Conservation (phyloP, 2,888 invertebrate genomes). For the Carterocephalus palaemon region DNA sequence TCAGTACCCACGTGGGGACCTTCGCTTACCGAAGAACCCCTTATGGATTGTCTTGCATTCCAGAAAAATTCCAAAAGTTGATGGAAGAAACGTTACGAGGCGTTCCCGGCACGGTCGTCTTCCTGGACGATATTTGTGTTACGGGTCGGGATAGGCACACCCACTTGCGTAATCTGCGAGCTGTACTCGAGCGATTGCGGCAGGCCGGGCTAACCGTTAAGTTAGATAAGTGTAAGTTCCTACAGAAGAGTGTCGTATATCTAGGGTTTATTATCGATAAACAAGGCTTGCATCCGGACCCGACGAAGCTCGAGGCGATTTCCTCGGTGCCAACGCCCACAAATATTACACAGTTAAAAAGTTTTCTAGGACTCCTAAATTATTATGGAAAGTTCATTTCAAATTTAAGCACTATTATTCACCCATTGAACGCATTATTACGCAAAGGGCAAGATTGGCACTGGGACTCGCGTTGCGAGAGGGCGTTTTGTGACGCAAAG, state of each 20-base stretch:
- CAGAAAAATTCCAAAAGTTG: conserved; percentile 26
- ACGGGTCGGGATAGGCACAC: conserved; percentile 22
- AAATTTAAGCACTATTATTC: conserved; percentile 25
- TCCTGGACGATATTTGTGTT: conserved; percentile 30
- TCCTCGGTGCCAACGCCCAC: conserved; percentile 22
- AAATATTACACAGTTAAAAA: conserved; percentile 28
- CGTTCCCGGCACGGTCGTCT: conserved; percentile 24
- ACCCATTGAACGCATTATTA: conserved; percentile 28
- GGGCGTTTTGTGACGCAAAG: conserved; percentile 27
- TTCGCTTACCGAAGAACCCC: conserved; percentile 25
- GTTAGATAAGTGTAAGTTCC: background rate
- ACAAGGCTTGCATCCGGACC: background rate
- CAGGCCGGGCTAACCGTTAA: conserved; percentile 27
- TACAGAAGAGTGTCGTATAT: background rate
- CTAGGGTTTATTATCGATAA: conserved; percentile 1
- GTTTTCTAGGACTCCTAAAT: conserved; percentile 30
- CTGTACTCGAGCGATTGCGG: conserved; percentile 29
- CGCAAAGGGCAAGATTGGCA: conserved; percentile 13
- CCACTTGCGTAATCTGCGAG: conserved; percentile 29
- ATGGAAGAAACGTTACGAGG: conserved; percentile 29
- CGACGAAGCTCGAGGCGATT: background rate
- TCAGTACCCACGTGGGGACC: conserved; percentile 28
- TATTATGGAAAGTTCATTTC: conserved; percentile 32
- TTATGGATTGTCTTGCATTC: conserved; percentile 22
- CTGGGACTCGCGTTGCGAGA: conserved; percentile 6